Conservation (phyloP, 2,888 invertebrate species). For the Neocrepidodera transversa region DNA sequence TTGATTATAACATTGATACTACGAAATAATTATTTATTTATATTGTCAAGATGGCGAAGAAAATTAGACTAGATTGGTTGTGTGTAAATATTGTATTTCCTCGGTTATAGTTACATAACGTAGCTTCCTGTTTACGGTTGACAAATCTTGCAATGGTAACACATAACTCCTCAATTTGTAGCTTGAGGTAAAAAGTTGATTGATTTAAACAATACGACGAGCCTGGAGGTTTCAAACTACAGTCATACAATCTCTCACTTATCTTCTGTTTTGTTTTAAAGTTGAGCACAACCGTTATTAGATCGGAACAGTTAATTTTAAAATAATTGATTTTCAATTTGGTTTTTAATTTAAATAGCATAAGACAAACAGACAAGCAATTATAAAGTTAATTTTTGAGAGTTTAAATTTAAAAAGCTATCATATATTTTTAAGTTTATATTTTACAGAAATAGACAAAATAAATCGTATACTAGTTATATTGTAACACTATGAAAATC, state of each 20-base stretch:
- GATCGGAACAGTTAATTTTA: background rate
- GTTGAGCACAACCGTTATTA: background rate
- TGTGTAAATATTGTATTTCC: conserved; percentile 1
- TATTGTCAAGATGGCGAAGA: background rate
- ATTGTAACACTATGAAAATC: no score
- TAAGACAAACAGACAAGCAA: no score
- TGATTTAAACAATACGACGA: conserved; percentile 49
- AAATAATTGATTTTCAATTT: no score
- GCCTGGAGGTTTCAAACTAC: conserved; percentile 40
- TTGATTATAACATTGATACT: no score
- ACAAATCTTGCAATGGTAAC: conserved; percentile 29
- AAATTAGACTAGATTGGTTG: conserved; percentile 4
- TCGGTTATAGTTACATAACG: no score
- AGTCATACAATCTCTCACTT: conserved; percentile 40
- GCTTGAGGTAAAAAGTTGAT: conserved; percentile 52
- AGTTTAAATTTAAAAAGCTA: no score
- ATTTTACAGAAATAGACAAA: no score
- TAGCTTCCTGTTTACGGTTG: conserved; percentile 2
- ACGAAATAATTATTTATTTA: no score
- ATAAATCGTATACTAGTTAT: no score
- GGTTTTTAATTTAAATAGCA: no score
- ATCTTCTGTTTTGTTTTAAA: conserved; percentile 24
- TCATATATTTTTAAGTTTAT: no score
- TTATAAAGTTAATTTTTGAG: no score
- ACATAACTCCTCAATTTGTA: conserved; percentile 46